Percentiles rank a stretch among this genome's conserved stretches.
These are phyloP conservation scores for Cantharis nigra DNA, from an alignment of 2,888 invertebrate species.

Conservation along the genomic window DNA sequence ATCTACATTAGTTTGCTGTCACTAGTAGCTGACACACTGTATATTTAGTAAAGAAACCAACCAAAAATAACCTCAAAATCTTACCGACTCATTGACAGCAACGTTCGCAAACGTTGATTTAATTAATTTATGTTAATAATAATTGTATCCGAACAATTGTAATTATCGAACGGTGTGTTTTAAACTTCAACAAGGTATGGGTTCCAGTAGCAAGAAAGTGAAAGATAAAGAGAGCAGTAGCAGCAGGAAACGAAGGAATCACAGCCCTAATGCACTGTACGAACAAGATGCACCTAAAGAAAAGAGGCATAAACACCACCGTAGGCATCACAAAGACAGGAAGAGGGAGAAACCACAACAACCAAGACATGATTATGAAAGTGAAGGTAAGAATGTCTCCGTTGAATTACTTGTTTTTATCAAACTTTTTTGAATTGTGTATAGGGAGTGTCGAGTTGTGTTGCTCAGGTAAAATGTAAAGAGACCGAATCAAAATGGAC, in stretches of 20 bases:
- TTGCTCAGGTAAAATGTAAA: not conserved
- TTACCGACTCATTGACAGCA: not conserved
- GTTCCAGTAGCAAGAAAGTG: conserved; percentile 72
- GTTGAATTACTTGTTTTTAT: conserved; percentile 5
- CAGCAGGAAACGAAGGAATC: conserved; percentile 68
- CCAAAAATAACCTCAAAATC: not conserved
- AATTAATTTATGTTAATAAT: not conserved
- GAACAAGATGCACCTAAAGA: conserved; percentile 57
- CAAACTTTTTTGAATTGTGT: not conserved
- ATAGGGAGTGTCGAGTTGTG: not conserved
- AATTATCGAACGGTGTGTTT: not conserved
- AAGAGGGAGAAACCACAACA: conserved; percentile 49
- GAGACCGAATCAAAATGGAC: not conserved
- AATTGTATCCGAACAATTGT: not conserved
- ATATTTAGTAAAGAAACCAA: not conserved
- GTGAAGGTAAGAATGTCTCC: conserved; percentile 62
- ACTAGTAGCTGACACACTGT: not conserved
- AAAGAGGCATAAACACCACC: conserved; percentile 61
- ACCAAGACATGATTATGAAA: conserved; percentile 53
- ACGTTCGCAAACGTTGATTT: not conserved
- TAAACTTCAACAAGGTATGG: conserved; percentile 57
- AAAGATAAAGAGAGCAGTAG: conserved; percentile 60
- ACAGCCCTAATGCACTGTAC: conserved; percentile 59
- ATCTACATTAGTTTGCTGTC: not conserved
- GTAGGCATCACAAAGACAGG: conserved; percentile 54